Evolutionary conservation across 2,113 vertebrate genomes (phyloP), one percentile per base, ranked within the genome.

Genomic region (Neogale vison): DNA sequence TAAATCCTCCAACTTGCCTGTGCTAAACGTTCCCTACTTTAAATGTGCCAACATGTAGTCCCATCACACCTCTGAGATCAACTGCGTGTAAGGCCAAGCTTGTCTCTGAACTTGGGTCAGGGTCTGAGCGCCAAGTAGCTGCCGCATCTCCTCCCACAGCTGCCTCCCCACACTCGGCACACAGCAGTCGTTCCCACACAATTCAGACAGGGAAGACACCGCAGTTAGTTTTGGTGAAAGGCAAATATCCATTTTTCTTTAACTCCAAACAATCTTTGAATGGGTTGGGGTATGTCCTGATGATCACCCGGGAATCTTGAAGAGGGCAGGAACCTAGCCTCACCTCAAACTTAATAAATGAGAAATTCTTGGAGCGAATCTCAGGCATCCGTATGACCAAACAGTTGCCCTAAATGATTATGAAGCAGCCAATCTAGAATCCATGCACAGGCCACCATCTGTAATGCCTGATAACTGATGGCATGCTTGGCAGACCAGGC

Each of bases 61-160:
- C 4, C 10, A 11, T 8, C 34, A 67, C 2, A 2, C 7, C 21
- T 90, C 1, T 9, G 26, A 76, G 36, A 6, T 34, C 45, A 29
- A 6, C 42, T 52, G 57, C 1, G 0, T 6, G 12, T 1, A 4
- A 47, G 17, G n/a, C 5, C 45, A 10, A 1, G 6, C 8, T 47
- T 0, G 10, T 26, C 45, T 74, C 52, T 24, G 13, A n/a, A 12
- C 52, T 15, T 45, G 26, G n/a, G 39, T 14, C 13, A n/a, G 47
- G 7, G n/a, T 61, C 55, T 18, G 31, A 39, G 36, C 0, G 1
- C 6, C 63, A 15, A 81, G 36, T 15, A 74, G 42, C 17, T 29
- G 23, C 50, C 3, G 2, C n/a, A 17, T 6, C 34, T 61, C 45
- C 13, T 31, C 52, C n/a, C 47, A 31, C 24, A 26, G 5, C 8